phyloP scores from a whole-genome alignment of 2,888 invertebrate genomes.

The Conomelus anceps region DNA sequence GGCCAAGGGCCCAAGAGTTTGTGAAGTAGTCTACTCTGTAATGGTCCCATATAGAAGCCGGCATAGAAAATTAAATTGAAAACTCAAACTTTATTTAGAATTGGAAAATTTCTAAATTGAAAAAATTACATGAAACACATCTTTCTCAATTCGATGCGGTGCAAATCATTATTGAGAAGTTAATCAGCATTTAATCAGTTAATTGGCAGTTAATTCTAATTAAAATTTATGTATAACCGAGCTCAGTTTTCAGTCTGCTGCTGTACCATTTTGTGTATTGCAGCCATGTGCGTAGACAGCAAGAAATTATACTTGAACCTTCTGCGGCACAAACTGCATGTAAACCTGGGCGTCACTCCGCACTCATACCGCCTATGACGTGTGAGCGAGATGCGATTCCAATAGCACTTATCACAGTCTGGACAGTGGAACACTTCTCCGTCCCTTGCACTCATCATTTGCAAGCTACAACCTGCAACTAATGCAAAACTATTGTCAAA shows the following conservation, averaged over 20 bases:
- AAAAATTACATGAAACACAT: too few relatives aligned
- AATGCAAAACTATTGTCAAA: background rate
- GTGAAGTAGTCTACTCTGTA: too few relatives aligned
- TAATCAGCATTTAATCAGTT: too few relatives aligned
- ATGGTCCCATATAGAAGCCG: too few relatives aligned
- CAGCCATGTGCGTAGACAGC: slow-evolving; percentile 24
- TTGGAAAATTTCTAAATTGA: too few relatives aligned
- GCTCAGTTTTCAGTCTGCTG: background rate
- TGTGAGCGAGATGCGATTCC: slow-evolving; percentile 30
- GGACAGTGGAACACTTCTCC: slow-evolving; percentile 9
- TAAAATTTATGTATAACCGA: background rate
- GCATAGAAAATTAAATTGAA: too few relatives aligned
- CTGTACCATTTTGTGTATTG: background rate
- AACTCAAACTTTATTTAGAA: too few relatives aligned
- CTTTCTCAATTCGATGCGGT: too few relatives aligned
- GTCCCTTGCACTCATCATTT: background rate
- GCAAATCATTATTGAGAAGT: too few relatives aligned
- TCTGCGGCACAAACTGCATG: slow-evolving; percentile 22
- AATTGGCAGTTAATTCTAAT: too few relatives aligned
- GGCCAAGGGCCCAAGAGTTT: too few relatives aligned
- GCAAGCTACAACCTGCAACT: background rate
- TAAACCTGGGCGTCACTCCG: slow-evolving; percentile 26
- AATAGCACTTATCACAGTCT: slow-evolving; percentile 19
- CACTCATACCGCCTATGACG: slow-evolving; percentile 40
- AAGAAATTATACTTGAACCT: slow-evolving; percentile 27